Percentiles rank a stretch among this genome's conserved stretches.
phyloP scores from a whole-genome alignment of 2,113 vertebrate species.

The Crocuta crocuta region DNA sequence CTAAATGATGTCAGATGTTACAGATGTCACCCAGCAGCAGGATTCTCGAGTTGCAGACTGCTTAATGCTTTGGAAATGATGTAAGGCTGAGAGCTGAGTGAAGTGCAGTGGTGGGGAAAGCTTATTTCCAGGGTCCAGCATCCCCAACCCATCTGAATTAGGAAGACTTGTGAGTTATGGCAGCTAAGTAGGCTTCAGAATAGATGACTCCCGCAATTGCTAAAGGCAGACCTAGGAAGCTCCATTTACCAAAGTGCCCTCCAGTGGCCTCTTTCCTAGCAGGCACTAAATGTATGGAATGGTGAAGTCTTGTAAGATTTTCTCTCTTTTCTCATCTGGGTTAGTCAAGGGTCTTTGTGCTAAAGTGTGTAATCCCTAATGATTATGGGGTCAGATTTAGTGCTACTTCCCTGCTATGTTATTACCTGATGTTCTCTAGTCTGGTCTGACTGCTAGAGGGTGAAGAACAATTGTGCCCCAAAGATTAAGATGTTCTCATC shows the following conservation, averaged over 20 bases:
- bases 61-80: slow-evolving; percentile 70
- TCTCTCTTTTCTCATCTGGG: slow-evolving; percentile 36
- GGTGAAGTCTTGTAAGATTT: not conserved
- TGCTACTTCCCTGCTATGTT: not conserved
- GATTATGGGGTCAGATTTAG: not conserved
- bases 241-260: slow-evolving; percentile 76
- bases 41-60: slow-evolving; percentile 8
- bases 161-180: slow-evolving; percentile 24
- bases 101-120: slow-evolving; percentile 58
- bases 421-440: not conserved
- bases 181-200: not conserved
- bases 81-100: not conserved
- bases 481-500: not conserved
- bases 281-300: slow-evolving; percentile 16
- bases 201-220: not conserved
- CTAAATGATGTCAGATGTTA: slow-evolving; percentile 51
- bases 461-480: not conserved
- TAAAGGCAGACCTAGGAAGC: not conserved
- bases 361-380: not conserved
- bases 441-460: not conserved
- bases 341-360: not conserved
- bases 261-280: slow-evolving; percentile 46
- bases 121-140: slow-evolving; percentile 36
- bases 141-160: slow-evolving; percentile 14
- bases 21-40: not conserved